Evolutionary conservation across 2,888 invertebrate genomes (phyloP).

Genomic region (Lamproptera curius): DNA sequence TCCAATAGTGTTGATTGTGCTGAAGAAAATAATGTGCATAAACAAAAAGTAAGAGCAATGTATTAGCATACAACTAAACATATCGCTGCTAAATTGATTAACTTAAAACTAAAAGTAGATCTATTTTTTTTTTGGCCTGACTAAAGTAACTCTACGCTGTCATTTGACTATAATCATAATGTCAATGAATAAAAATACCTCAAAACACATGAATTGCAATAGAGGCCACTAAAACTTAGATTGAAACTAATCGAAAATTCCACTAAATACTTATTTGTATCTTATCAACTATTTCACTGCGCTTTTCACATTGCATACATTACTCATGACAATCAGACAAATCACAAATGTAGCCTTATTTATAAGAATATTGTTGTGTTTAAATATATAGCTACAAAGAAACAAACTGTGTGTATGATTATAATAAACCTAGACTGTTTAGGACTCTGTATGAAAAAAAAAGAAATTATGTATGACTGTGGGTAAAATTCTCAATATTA

Average conservation of each 20-base stretch:
- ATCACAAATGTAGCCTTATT: neutral
- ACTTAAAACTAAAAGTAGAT: constrained; percentile 9
- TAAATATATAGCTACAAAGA: neutral
- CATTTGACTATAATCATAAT: neutral
- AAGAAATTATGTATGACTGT: no score
- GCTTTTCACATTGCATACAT: neutral
- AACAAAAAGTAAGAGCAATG: constrained; percentile 39
- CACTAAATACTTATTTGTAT: neutral
- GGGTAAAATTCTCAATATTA: no score
- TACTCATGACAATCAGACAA: neutral
- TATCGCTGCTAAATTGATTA: constrained; percentile 13
- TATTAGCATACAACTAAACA: constrained; percentile 1
- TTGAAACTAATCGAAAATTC: neutral
- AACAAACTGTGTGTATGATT: neutral
- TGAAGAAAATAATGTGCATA: constrained; percentile 49
- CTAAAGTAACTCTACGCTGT: constrained; percentile 9
- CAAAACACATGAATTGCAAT: neutral
- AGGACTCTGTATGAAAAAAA: no score
- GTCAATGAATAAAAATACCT: neutral
- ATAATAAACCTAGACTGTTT: no score
- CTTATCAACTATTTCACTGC: neutral
- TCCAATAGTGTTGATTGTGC: constrained; percentile 55
- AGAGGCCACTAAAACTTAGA: neutral
- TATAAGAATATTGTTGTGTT: neutral
- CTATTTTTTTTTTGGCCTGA: constrained; percentile 17